Evolutionary conservation across 1,140 invertebrate species (phyloP).

Genomic region (Leptinotarsa defecta): DNA sequence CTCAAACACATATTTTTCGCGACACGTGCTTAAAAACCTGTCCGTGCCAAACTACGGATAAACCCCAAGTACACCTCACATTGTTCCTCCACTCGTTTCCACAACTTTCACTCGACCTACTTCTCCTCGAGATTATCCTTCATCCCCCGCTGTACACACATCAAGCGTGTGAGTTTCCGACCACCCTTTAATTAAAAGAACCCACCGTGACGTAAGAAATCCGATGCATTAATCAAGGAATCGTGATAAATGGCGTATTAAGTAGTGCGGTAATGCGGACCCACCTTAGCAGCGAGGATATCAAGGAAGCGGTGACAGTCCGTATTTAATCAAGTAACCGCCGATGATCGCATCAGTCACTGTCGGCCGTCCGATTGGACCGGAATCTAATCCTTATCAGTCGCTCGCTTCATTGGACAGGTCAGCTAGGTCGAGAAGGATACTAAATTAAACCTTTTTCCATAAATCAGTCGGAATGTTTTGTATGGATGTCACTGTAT

Average conservation of each 20-base stretch:
- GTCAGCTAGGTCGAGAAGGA: constrained; percentile 42
- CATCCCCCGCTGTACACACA: background rate
- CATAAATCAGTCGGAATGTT: constrained; percentile 41
- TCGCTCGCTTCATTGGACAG: constrained; percentile 44
- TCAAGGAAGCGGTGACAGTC: constrained; percentile 44
- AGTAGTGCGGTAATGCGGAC: constrained; percentile 36
- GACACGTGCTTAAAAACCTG: no score
- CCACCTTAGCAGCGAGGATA: background rate
- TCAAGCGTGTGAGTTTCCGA: constrained; percentile 11
- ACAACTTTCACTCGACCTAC: background rate
- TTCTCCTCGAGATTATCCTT: background rate
- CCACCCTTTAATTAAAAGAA: constrained; percentile 13
- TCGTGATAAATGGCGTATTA: constrained; percentile 49
- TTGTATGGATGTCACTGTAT: constrained; percentile 11
- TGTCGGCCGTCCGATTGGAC: constrained; percentile 45
- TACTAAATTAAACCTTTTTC: constrained; percentile 43
- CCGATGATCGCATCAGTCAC: constrained; percentile 53
- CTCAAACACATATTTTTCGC: no score
- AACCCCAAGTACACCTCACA: no score
- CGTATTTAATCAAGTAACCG: constrained; percentile 51
- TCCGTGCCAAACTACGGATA: no score
- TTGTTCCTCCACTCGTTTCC: no score
- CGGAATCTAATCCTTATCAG: constrained; percentile 51
- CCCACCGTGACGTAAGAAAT: constrained; percentile 22
- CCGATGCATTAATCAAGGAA: constrained; percentile 41